Evolutionary conservation across 2,113 vertebrate genomes (phyloP).

Genomic region (Mungos mungo): DNA sequence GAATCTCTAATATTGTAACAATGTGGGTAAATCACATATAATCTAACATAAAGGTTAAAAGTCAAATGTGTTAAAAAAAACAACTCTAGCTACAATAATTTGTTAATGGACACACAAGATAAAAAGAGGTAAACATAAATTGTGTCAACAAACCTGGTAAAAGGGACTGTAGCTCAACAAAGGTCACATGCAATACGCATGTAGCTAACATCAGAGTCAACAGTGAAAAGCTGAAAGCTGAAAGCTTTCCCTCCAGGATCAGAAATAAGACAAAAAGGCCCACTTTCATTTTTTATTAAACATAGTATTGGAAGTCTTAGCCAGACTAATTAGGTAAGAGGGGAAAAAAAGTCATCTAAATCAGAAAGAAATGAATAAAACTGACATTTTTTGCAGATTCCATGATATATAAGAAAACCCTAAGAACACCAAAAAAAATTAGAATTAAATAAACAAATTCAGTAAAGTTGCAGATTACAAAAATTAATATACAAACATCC

Average conservation of each 20-base stretch:
- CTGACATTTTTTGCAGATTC: not conserved
- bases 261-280: not conserved
- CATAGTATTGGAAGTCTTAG: not conserved
- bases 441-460: not conserved
- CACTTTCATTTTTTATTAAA: not conserved
- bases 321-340: not conserved
- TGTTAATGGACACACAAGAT: not conserved
- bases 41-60: not conserved
- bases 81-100: not conserved
- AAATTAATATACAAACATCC: not conserved
- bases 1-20: not conserved
- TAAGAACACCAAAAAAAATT: not conserved
- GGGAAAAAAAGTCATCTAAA: not conserved
- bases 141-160: not conserved
- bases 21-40: not conserved
- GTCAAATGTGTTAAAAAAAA: not conserved
- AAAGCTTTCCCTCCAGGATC: not conserved
- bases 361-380: not conserved
- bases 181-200: not conserved
- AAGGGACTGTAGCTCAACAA: not conserved
- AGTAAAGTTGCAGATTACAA: not conserved
- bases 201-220: not conserved
- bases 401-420: not conserved
- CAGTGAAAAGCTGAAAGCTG: not conserved
- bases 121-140: not conserved